Evolutionary conservation across 1,140 invertebrate genomes (phyloP).

Genomic region (Leptopilina clavipes): DNA sequence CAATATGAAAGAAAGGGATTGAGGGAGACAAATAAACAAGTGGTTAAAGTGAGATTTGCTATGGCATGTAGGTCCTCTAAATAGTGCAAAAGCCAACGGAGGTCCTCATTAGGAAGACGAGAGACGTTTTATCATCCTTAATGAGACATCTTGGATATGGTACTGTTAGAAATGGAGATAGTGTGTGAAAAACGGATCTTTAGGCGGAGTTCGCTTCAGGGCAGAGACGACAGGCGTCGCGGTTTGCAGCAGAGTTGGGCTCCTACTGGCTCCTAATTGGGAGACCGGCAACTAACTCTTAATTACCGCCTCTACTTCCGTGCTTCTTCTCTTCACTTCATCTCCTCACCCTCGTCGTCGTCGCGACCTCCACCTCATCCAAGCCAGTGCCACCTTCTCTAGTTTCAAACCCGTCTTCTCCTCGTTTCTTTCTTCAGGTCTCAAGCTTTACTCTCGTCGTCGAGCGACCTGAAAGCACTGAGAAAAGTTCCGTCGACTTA

Average conservation of each 20-base stretch:
- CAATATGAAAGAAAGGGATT: too few species aligned
- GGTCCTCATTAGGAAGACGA: constrained; percentile 29
- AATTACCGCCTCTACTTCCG: constrained; percentile 73
- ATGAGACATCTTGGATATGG: constrained; percentile 30
- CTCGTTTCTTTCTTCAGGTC: constrained; percentile 43
- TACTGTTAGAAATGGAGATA: constrained; percentile 9
- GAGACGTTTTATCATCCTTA: constrained; percentile 31
- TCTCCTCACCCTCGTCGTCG: constrained; percentile 47
- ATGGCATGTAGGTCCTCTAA: constrained; percentile 1
- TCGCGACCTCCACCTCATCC: constrained; percentile 45
- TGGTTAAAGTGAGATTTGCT: not conserved
- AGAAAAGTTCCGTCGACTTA: constrained; percentile 71
- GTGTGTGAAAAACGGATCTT: constrained; percentile 57
- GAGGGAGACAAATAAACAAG: not conserved
- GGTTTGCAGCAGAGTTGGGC: constrained; percentile 54
- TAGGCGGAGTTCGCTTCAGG: constrained; percentile 63
- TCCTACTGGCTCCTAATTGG: constrained; percentile 73
- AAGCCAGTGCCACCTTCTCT: not conserved
- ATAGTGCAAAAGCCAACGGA: not conserved
- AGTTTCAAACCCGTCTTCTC: constrained; percentile 36
- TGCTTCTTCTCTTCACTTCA: constrained; percentile 55
- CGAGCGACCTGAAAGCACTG: constrained; percentile 52
- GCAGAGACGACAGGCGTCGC: constrained; percentile 63
- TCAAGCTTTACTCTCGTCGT: constrained; percentile 38
- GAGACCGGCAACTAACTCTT: constrained; percentile 75